These are phyloP conservation scores for Physella acuta DNA, from an alignment of 1,140 invertebrate species.

Conservation along the genomic window DNA sequence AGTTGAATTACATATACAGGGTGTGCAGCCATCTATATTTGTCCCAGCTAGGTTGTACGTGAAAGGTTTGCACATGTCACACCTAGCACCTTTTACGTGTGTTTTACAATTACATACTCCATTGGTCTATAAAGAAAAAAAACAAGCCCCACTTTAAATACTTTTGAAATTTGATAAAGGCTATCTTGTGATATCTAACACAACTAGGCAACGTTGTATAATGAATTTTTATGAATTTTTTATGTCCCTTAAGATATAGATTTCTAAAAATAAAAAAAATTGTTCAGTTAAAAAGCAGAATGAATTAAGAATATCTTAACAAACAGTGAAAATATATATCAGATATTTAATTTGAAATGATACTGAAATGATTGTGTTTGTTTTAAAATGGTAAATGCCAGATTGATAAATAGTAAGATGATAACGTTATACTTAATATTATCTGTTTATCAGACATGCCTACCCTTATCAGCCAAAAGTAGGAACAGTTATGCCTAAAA, in stretches of 20 bases:
- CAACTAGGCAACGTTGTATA: neutral
- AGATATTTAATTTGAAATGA: too few relatives aligned
- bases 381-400: too few relatives aligned
- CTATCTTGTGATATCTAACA: neutral
- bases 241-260: neutral
- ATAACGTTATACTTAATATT: too few relatives aligned
- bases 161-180: neutral
- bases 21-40: neutral
- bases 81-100: conserved; percentile 9
- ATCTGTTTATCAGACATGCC: too few relatives aligned
- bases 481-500: too few relatives aligned
- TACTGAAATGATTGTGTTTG: too few relatives aligned
- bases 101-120: conserved; percentile 19
- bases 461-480: too few relatives aligned
- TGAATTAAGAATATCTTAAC: too few relatives aligned
- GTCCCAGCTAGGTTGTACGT: conserved; percentile 5
- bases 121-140: conserved; percentile 10
- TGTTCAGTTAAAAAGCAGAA: too few relatives aligned
- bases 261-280: neutral
- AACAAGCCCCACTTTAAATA: neutral
- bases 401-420: too few relatives aligned
- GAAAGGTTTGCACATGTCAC: conserved; percentile 20
- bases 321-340: too few relatives aligned
- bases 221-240: neutral
- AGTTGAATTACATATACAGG: conserved; percentile 5